Evolutionary conservation across 2,113 vertebrate genomes (phyloP).

Genomic region (Vireo altiloquus): DNA sequence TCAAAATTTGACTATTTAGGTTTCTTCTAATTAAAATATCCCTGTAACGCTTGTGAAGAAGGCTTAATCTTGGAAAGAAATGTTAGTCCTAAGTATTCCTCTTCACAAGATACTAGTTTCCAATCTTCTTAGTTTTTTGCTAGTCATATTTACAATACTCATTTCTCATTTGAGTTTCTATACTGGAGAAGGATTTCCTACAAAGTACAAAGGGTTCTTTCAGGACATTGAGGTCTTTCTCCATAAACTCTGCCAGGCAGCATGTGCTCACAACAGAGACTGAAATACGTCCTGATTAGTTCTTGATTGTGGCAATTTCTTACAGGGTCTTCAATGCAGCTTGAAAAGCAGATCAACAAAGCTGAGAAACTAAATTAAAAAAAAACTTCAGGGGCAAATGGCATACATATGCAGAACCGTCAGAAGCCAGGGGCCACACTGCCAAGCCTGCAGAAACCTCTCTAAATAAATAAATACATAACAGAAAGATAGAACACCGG

Average conservation of each 20-base stretch:
- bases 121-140: neutral
- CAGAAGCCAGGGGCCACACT: neutral
- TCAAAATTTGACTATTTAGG: neutral
- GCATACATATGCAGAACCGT: neutral
- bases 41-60: neutral
- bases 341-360: neutral
- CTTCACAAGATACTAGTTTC: neutral
- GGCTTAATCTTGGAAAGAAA: neutral
- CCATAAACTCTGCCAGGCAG: neutral
- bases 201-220: neutral
- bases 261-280: neutral
- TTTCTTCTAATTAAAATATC: neutral
- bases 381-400: neutral
- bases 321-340: neutral
- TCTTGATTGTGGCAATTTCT: neutral
- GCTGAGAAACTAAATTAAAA: neutral
- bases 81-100: neutral
- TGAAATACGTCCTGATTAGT: neutral
- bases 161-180: neutral
- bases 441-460: neutral
- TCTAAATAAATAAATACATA: neutral
- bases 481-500: neutral
- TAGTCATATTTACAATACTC: neutral
- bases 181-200: neutral
- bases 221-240: neutral